A percentile compares a stretch with the other conserved stretches of the same genome.
Conservation (phyloP, 2,888 invertebrate species). For the Ischnus inquisitorius region DNA sequence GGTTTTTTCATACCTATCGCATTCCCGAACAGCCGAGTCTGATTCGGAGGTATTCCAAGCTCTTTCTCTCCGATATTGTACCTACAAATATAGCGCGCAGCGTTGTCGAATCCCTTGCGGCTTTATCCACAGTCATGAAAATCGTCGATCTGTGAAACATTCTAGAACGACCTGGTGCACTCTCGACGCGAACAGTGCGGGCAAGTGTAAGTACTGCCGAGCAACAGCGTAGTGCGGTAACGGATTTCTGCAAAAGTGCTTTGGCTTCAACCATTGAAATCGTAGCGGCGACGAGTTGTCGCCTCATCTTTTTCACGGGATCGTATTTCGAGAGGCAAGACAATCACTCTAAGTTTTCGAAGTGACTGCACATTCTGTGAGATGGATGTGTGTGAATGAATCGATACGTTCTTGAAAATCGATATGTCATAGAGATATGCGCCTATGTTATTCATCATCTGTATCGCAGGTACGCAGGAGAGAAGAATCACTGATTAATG, state of each 20-base stretch:
- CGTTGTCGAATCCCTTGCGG: background rate
- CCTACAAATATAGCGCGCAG: background rate
- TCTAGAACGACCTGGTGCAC: background rate
- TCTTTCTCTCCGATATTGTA: background rate
- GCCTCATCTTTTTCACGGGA: too few species aligned
- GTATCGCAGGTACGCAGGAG: too few species aligned
- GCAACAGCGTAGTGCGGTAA: background rate
- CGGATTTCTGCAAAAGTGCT: background rate
- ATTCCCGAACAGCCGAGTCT: background rate
- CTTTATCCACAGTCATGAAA: background rate
- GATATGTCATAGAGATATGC: too few species aligned
- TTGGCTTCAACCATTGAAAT: background rate
- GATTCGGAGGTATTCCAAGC: background rate
- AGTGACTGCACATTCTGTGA: too few species aligned
- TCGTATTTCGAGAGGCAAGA: too few species aligned
- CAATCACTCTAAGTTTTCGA: too few species aligned
- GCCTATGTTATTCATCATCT: too few species aligned
- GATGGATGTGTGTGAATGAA: too few species aligned
- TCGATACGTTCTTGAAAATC: too few species aligned
- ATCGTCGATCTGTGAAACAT: constrained; percentile 2
- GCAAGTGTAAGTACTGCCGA: background rate
- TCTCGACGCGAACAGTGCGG: background rate
- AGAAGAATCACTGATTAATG: too few species aligned
- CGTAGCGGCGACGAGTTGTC: background rate
- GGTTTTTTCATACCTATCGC: too few species aligned